These are phyloP conservation scores for Thaumatotibia leucotreta DNA, from an alignment of 1,140 invertebrate genomes.

Conservation along the genomic window DNA sequence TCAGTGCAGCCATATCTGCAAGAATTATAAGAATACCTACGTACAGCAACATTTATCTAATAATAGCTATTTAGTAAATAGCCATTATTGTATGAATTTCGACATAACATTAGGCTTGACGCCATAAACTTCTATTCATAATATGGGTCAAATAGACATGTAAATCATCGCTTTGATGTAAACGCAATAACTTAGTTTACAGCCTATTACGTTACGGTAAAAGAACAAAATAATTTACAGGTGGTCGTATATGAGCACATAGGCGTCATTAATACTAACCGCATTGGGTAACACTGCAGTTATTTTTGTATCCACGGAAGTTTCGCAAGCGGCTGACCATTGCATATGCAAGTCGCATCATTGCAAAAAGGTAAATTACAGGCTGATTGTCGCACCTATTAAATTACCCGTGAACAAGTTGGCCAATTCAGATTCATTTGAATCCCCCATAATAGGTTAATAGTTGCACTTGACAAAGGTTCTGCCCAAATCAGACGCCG, in stretches of 20 bases:
- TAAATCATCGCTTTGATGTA: background rate
- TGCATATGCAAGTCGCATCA: slow-evolving; percentile 9
- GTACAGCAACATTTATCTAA: background rate
- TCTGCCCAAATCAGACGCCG: no score
- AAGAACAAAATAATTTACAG: slow-evolving; percentile 7
- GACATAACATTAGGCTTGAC: no score
- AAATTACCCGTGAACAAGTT: background rate
- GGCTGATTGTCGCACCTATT: slow-evolving; percentile 7
- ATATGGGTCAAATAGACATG: background rate
- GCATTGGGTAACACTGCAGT: slow-evolving; percentile 5
- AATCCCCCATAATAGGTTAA: background rate
- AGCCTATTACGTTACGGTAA: background rate
- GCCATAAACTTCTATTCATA: background rate
- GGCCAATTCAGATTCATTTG: background rate
- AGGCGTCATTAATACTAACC: background rate
- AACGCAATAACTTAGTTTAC: background rate
- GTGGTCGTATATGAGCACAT: background rate
- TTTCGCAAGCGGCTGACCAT: background rate
- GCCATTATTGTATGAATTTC: no score
- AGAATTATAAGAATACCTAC: background rate
- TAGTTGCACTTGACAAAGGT: background rate
- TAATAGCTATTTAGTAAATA: no score
- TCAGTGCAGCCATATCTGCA: background rate
- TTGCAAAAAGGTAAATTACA: slow-evolving; percentile 8
- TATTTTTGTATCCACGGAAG: slow-evolving; percentile 8